Conservation (phyloP, 1,140 invertebrate genomes). For the Drosophila pallidifrons region DNA sequence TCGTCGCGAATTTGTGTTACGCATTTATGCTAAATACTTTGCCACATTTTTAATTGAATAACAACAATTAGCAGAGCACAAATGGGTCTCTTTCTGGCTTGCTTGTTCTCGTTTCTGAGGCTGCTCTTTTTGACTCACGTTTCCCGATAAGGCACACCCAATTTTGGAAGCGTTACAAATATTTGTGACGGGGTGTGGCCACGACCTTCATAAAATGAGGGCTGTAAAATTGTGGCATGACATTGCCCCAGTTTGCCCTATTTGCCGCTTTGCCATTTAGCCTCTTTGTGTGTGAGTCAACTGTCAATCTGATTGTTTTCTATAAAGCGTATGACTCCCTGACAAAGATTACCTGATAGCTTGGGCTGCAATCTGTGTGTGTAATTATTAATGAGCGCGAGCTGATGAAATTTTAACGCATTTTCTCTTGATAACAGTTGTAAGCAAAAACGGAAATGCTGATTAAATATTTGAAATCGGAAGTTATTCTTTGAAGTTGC, state of each 20-base stretch:
- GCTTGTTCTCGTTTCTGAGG: constrained; percentile 3
- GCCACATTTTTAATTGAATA: constrained; percentile 63
- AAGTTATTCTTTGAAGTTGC: not conserved
- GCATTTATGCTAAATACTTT: constrained; percentile 53
- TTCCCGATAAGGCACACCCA: constrained; percentile 40
- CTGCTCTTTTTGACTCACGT: constrained; percentile 40
- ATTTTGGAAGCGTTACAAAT: not conserved
- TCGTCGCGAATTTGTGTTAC: constrained; percentile 26
- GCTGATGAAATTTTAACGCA: not conserved
- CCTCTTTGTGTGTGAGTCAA: constrained; percentile 30
- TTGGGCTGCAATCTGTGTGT: not conserved
- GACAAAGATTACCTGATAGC: constrained; percentile 3
- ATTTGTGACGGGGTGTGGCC: constrained; percentile 13
- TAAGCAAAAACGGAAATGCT: not conserved
- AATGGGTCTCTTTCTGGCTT: constrained; percentile 13
- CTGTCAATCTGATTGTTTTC: constrained; percentile 4
- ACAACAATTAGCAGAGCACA: constrained; percentile 54
- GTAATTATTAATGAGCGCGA: not conserved
- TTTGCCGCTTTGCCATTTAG: constrained; percentile 15
- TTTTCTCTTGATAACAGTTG: not conserved
- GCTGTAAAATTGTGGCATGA: constrained; percentile 30
- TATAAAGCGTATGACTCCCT: constrained; percentile 4
- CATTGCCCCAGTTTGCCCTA: constrained; percentile 25
- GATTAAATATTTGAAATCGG: not conserved
- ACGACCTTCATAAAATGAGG: constrained; percentile 29